A percentile compares a stretch with the other conserved stretches of the same genome.
Conservation (phyloP, 2,113 vertebrate genomes). For the Oreochromis niloticus region DNA sequence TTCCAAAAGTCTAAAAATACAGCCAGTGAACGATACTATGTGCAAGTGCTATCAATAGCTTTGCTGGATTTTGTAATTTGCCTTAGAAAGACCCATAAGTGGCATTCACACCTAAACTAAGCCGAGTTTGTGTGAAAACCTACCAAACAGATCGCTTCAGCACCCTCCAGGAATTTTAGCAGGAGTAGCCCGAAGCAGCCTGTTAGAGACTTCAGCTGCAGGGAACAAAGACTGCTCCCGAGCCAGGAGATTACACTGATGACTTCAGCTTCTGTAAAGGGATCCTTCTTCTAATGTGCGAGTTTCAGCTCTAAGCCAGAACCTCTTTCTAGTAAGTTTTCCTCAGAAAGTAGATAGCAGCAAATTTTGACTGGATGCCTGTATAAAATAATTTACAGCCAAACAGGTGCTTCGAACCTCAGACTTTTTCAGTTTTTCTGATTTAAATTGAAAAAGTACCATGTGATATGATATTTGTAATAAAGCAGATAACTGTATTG, state of each 20-base stretch:
- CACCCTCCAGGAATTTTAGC: background rate
- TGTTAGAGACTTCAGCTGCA: background rate
- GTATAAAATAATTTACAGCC: background rate
- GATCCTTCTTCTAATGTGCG: background rate
- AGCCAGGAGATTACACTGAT: background rate
- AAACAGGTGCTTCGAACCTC: background rate
- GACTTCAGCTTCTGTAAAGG: background rate
- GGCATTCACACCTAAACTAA: background rate
- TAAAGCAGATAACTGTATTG: background rate
- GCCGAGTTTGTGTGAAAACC: background rate
- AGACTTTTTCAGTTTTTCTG: background rate
- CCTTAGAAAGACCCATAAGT: background rate
- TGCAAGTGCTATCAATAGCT: background rate
- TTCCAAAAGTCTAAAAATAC: background rate
- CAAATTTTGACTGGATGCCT: background rate
- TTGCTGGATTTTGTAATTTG: background rate
- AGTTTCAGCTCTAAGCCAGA: background rate
- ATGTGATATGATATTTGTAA: background rate
- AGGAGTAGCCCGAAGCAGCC: constrained; percentile 1
- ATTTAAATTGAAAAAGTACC: background rate
- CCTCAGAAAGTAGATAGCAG: background rate
- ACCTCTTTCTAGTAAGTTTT: background rate
- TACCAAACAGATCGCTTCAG: background rate
- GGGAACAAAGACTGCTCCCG: background rate
- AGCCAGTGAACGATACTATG: background rate